These are phyloP conservation scores for Atta colombica DNA, from an alignment of 1,140 invertebrate genomes.

Conservation along the genomic window DNA sequence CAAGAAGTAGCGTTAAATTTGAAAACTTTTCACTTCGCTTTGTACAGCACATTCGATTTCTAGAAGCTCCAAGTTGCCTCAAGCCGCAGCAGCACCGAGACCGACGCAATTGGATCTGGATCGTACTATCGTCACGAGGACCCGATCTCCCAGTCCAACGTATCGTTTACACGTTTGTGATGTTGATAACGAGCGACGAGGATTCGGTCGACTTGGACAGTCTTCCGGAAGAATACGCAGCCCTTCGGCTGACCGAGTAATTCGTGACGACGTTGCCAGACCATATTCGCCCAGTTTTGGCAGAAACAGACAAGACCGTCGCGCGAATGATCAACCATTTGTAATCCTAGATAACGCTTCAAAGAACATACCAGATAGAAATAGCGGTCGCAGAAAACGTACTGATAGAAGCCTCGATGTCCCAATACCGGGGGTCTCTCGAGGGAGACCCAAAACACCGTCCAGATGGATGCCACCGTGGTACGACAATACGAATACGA, in stretches of 20 bases:
- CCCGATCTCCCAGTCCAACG: constrained; percentile 84
- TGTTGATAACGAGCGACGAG: constrained; percentile 84
- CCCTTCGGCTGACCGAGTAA: constrained; percentile 66
- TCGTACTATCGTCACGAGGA: constrained; percentile 72
- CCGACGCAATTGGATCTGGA: constrained; percentile 73
- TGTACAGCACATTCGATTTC: constrained; percentile 29
- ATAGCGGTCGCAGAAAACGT: constrained; percentile 64
- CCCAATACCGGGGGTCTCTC: constrained; percentile 29
- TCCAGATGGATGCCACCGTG: constrained; percentile 85
- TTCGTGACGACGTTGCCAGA: constrained; percentile 59
- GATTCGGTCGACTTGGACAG: constrained; percentile 79
- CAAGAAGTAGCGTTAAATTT: too few species aligned
- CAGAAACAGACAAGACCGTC: constrained; percentile 65
- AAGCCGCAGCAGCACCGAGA: constrained; percentile 60
- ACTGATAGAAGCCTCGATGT: constrained; percentile 68
- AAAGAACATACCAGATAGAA: constrained; percentile 40
- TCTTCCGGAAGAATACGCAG: constrained; percentile 74
- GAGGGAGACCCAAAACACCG: constrained; percentile 73
- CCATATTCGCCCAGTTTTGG: constrained; percentile 84
- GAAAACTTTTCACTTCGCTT: not conserved
- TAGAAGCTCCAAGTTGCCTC: constrained; percentile 76
- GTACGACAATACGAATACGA: constrained; percentile 84
- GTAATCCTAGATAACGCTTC: constrained; percentile 80
- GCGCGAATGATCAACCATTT: constrained; percentile 78
- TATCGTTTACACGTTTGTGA: constrained; percentile 85